Conservation (phyloP, 2,888 invertebrate genomes). For the Cheilosia vulpina region DNA sequence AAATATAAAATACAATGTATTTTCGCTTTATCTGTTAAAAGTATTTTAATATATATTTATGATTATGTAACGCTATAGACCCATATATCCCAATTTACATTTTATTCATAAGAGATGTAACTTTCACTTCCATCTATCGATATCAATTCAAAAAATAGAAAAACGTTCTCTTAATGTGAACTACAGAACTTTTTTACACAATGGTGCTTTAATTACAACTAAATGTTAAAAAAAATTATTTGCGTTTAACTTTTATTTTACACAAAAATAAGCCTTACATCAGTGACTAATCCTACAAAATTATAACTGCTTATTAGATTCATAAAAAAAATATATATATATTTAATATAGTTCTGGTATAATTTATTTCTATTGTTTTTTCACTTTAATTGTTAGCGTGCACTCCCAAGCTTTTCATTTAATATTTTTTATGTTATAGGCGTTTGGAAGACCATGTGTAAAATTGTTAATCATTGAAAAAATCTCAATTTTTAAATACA, state of each 20-base stretch:
- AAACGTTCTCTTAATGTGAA: conserved; percentile 11
- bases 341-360: background rate
- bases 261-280: conserved; percentile 7
- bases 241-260: conserved; percentile 8
- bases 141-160: conserved; percentile 16
- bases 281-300: conserved; percentile 24
- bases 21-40: conserved; percentile 62
- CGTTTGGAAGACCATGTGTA: conserved; percentile 58
- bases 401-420: conserved; percentile 39
- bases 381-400: conserved; percentile 13
- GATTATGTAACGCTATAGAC: conserved; percentile 48
- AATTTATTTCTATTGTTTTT: conserved; percentile 1
- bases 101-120: conserved; percentile 36
- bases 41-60: conserved; percentile 38
- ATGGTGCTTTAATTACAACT: conserved; percentile 41
- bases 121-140: conserved; percentile 50
- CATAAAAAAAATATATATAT: conserved; percentile 2
- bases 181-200: conserved; percentile 54
- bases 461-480: conserved; percentile 49
- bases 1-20: conserved; percentile 30
- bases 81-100: conserved; percentile 40
- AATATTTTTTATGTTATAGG: conserved; percentile 29
- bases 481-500: conserved; percentile 14
- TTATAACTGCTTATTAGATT: conserved; percentile 16
- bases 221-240: conserved; percentile 3